A percentile compares a stretch with the other conserved stretches of the same genome.
Evolutionary conservation across 2,888 invertebrate species (phyloP).

Genomic region (Oligia fasciuncula): DNA sequence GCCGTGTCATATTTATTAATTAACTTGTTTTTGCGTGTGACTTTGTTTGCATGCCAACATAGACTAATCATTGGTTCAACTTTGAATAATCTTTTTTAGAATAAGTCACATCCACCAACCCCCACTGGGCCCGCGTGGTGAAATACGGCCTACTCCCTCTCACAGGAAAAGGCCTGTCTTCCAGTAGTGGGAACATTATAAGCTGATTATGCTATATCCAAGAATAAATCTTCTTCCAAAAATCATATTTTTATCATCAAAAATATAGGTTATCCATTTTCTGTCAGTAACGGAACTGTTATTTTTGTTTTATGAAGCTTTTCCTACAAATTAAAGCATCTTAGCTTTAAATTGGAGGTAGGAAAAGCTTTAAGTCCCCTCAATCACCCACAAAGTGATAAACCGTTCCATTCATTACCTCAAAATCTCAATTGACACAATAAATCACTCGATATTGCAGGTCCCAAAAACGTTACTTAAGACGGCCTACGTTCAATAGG

Average conservation of each 20-base stretch:
- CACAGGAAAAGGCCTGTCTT: background rate
- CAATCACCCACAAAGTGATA: conserved; percentile 46
- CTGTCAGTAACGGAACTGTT: background rate
- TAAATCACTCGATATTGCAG: conserved; percentile 50
- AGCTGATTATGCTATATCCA: background rate
- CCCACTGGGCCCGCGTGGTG: background rate
- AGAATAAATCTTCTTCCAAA: background rate
- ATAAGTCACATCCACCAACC: background rate
- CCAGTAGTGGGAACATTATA: background rate
- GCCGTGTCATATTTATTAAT: conserved; percentile 39
- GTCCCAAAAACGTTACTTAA: conserved; percentile 47
- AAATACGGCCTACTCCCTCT: background rate
- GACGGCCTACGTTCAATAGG: conserved; percentile 46
- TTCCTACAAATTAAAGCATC: background rate
- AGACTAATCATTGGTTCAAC: background rate
- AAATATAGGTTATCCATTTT: background rate
- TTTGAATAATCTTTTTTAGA: background rate
- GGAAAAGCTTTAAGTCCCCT: conserved; percentile 12
- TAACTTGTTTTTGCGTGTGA: background rate
- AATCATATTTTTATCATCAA: background rate
- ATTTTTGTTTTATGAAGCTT: background rate
- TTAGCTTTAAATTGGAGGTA: background rate
- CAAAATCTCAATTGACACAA: conserved; percentile 48
- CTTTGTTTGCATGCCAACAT: conserved; percentile 6
- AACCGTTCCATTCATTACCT: conserved; percentile 51